Evolutionary conservation across 2,113 vertebrate species (phyloP), one percentile per base, ranked within the genome.

Genomic region (Notothenia coriiceps): DNA sequence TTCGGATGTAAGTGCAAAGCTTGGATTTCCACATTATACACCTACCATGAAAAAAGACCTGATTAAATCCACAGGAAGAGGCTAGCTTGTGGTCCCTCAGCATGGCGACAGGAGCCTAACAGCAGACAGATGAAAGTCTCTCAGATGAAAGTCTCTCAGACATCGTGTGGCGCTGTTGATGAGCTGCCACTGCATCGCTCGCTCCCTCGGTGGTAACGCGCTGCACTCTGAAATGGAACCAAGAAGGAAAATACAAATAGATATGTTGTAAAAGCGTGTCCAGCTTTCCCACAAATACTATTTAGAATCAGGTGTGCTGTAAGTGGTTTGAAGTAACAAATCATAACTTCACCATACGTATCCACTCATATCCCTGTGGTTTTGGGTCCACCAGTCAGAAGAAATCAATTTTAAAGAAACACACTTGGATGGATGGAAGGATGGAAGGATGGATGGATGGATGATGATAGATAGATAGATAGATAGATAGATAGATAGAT

Each of bases 111-210:
- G 83, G 86, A 88, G 76, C 5, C 74, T 18, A 86, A 82, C 83
- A 88, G 79, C 57, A 77, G 78, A 72, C 81, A 78, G 75, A 82
- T 84, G 75, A 88, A 82, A 82, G 75, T 61, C 10, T 22, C 29
- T 56, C 67, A 74, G 73, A 47, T 33, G 50, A 77, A 77, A 74
- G 68, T 66, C 67, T 70, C 70, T 40, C 40, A 86, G 74, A 68
- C 43, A 77, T 73, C 76, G 55, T 74, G 59, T 22, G n/a, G 79
- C 2, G 81, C 65, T 7, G 13, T 14, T 84, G 75, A 86, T 81
- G 85, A 78, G 74, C 69, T 72, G 82, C 64, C 12, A 1, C 78
- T 61, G 69, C 71, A 54, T 74, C 73, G 52, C 69, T 77, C 70
- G 35, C 50, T 74, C 64, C 54, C 49, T 22, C 33, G 6, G 71